Evolutionary conservation across 2,113 vertebrate species (phyloP), one percentile per base, ranked within the genome.

Genomic region (Merops nubicus): DNA sequence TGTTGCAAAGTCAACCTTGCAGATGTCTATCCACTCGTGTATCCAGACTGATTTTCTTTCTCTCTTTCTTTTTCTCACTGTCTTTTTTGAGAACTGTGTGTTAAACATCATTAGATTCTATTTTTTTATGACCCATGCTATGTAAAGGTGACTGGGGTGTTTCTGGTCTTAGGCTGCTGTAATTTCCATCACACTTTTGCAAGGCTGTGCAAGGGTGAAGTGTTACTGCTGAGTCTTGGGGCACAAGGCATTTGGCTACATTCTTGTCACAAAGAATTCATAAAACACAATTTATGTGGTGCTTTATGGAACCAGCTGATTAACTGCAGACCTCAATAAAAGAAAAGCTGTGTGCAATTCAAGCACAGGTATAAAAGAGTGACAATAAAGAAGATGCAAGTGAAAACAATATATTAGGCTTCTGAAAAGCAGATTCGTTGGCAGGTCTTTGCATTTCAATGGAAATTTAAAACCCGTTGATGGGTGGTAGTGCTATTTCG

Each of bases 291-390:
- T 95, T 84, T 72, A 94, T 94, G 76, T 2, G 26, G 63, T 77
- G 23, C 73, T 91, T 95, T 85, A 56, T 88, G 65, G 88, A 76
- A 88, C 28, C 75, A 60, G 47, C 89, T 93, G 96, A 97, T 97
- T 93, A 95, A 96, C 85, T 85, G 69, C 82, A 78, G 63, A 68
- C 57, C 68, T 94, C 88, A 59, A 74, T 78, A 91, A 95, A 88
- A 51, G 88, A 45, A 43, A 82, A 79, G 88, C 85, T 38, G 33
- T 42, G 57, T 67, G 85, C 83, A 88, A 62, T 82, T 74, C 73
- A 93, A 90, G 50, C 50, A 25, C n/a, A 45, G 82, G 64, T 77
- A 88, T 95, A 86, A 95, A 92, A 87, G 73, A 78, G 38, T 45
- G 50, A 47, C 89, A 91, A 43, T 93, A 92, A 93, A 89, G 84